Evolutionary conservation across 2,797 vertebrate species (phyloP), one percentile per base, ranked within the genome.

Genomic region (Acanthis flammea): DNA sequence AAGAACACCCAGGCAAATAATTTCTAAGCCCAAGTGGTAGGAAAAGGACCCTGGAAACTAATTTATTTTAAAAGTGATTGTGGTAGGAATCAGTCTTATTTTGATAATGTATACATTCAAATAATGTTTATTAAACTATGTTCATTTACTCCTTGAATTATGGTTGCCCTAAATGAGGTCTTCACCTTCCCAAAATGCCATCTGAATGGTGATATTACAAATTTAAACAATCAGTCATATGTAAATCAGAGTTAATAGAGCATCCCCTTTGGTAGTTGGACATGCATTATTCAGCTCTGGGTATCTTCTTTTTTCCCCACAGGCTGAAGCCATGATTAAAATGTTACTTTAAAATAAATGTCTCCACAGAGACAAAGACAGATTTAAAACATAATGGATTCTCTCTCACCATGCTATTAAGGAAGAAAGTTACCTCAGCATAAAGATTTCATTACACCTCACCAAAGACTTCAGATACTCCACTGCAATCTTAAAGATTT

Each of bases 221-320:
- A 93, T 95, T 96, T 91, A 92, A 96, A 94, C 88, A 92, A 93
- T 74, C 58, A 86, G 86, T 80, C 84, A 30, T 88, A 95, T 93
- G 93, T 93, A 96, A 97, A 97, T 95, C 81, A 92, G 91, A 96
- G 86, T 92, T 96, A 96, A 93, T 88, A 97, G 81, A 94, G 76
- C 92, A 95, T 93, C 68, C 68, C 82, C 72, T 91, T 90, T 91
- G 91, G 86, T 93, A 92, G 92, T 48, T 66, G 58, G 78, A 74
- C 54, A 95, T 94, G 75, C 88, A 95, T 94, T 93, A 95, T 95
- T 95, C 92, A 96, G 92, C 31, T 83, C 75, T 35, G 68, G 84
- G 92, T 93, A 93, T 89, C 86, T 89, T 93, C 93, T 72, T 89
- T 95, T 91, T 82, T 77, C 94, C 86, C 89, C 88, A 89, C 7